Percentiles rank a stretch among this genome's conserved stretches.
Conservation (phyloP, 2,888 invertebrate genomes). For the Dynastes grantii region DNA sequence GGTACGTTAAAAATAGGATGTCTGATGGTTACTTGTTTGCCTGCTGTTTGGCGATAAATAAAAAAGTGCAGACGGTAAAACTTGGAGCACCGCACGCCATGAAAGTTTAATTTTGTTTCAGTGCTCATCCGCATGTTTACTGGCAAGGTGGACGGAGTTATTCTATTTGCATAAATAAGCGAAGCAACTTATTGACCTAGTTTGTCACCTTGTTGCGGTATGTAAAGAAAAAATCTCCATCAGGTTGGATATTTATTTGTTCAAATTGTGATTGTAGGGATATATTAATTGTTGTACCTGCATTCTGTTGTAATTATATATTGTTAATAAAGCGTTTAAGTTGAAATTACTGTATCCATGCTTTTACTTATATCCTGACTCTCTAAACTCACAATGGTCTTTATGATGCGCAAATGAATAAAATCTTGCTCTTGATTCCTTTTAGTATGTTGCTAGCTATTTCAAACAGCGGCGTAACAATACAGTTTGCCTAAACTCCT, state of each 20-base stretch:
- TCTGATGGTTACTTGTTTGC: neutral
- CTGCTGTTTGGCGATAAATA: constrained; percentile 17
- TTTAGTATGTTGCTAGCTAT: no score
- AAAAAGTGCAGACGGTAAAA: constrained; percentile 30
- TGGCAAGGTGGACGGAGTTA: constrained; percentile 43
- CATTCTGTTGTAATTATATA: neutral
- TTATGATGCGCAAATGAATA: no score
- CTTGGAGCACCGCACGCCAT: constrained; percentile 10
- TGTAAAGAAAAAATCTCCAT: neutral
- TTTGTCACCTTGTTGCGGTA: constrained; percentile 19
- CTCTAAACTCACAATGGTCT: no score
- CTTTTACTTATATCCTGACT: neutral
- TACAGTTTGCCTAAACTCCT: no score
- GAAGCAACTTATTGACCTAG: constrained; percentile 33
- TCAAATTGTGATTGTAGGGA: neutral
- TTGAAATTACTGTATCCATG: neutral
- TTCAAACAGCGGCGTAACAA: no score
- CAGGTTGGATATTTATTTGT: neutral
- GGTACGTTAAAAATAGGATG: constrained; percentile 21
- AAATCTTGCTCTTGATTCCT: no score
- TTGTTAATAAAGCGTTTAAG: constrained; percentile 12
- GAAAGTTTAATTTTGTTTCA: constrained; percentile 45
- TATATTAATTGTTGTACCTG: constrained; percentile 15
- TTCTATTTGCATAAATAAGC: constrained; percentile 35
- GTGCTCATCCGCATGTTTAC: constrained; percentile 40